Evolutionary conservation across 2,113 vertebrate genomes (phyloP), one percentile per base, ranked within the genome.

Genomic region (Raja brachyura): DNA sequence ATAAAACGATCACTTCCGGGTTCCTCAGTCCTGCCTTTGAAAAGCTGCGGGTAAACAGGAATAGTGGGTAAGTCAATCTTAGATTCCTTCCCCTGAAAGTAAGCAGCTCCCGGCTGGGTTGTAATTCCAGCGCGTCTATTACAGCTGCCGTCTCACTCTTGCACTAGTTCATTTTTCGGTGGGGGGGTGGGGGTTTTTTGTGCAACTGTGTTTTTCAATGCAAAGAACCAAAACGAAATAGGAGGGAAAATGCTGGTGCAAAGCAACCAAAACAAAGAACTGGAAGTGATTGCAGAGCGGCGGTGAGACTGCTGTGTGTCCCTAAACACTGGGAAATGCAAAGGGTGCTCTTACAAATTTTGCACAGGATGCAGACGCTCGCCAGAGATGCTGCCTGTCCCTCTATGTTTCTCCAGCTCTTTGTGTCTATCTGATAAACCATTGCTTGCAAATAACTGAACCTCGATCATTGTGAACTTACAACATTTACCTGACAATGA

Each of bases 1-100:
- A n/a, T 88, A 16, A 88, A 61, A 28, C 14, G 59, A 66, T 88
- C n/a, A 59, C 83, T 88, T 88, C 83, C 83, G 83, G 83, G 83
- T 88, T 88, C 83, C 83, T 59, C 13, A 56, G 16, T 5, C 77
- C 78, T 56, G 7, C 78, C 5, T 25, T 59, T 66, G 83, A 28
- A 18, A 14, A 88, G n/a, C 28, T 28, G 13, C 83, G 63, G n/a
- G 48, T 81, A 28, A 88, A 66, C 83, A 63, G 83, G 83, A 88
- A 63, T 56, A 63, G 14, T n/a, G 83, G 81, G 83, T 88, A 59
- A 88, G 83, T 88, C 70, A 20, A 20, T 22, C 28, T 28, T 1
- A 14, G 13, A 33, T 63, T 18, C 33, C 6, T 66, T 18, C 75
- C 10, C 11, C 4, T 9, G 31, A n/a, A 77, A 4, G 14, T 11